A percentile compares a stretch with the other conserved stretches of the same genome.
These are phyloP conservation scores for Drosophila littoralis DNA, from an alignment of 1,140 invertebrate genomes.

Conservation along the genomic window DNA sequence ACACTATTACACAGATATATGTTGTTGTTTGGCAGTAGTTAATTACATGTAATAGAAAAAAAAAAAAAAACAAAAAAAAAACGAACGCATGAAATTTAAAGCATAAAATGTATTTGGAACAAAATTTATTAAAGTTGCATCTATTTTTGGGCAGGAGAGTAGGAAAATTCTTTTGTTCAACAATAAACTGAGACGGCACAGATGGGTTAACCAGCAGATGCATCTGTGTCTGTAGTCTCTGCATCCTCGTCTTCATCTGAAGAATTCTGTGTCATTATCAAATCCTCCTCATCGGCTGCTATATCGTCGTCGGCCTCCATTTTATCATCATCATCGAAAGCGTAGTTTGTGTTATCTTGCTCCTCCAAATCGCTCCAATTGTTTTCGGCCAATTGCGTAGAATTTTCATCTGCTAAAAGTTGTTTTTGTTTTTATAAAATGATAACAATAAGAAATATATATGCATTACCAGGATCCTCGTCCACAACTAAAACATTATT, in stretches of 20 bases:
- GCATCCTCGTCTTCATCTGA: slow-evolving; percentile 24
- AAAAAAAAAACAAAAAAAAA: slow-evolving; percentile 19
- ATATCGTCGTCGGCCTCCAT: slow-evolving; percentile 58
- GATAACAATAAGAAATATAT: not conserved
- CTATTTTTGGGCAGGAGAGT: slow-evolving; percentile 6
- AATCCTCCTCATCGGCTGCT: slow-evolving; percentile 49
- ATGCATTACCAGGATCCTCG: slow-evolving; percentile 47
- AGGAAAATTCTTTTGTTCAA: not conserved
- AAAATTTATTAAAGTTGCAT: slow-evolving; percentile 29
- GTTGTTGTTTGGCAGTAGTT: slow-evolving; percentile 73
- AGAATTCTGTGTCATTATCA: slow-evolving; percentile 45
- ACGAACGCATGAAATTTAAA: slow-evolving; percentile 59
- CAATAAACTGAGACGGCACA: not conserved
- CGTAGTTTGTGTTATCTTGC: slow-evolving; percentile 19
- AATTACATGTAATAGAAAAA: slow-evolving; percentile 41
- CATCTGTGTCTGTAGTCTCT: slow-evolving; percentile 47
- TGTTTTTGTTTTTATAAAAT: not conserved
- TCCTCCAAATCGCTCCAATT: slow-evolving; percentile 71
- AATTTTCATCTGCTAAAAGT: slow-evolving; percentile 28
- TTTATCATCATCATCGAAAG: slow-evolving; percentile 35
- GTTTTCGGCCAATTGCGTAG: slow-evolving; percentile 27
- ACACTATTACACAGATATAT: slow-evolving; percentile 59
- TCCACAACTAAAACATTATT: slow-evolving; percentile 43
- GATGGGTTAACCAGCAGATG: slow-evolving; percentile 33
- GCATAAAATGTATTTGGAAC: slow-evolving; percentile 65